Conservation (phyloP, 2,797 vertebrate species). For the Jordanella pulchra region DNA sequence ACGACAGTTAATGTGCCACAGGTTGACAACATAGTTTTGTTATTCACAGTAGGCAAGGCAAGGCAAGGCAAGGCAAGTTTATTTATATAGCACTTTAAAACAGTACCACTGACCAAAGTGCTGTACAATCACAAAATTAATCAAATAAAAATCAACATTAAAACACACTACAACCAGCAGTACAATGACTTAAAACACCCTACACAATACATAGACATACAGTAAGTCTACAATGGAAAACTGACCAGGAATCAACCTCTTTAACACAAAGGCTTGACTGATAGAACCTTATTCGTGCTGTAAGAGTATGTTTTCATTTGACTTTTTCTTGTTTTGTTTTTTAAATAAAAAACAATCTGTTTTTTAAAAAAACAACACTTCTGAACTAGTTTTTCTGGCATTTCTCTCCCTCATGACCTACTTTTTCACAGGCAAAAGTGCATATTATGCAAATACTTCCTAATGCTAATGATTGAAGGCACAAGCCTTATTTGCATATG, state of each 20-base stretch:
- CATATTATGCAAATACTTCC: conserved; percentile 61
- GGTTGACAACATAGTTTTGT: conserved; percentile 18
- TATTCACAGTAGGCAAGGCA: conserved; percentile 13
- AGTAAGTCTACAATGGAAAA: conserved; percentile 3
- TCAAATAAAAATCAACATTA: no score
- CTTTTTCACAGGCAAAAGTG: conserved; percentile 54
- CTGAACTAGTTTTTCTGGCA: background rate
- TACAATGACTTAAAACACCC: no score
- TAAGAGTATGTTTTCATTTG: conserved; percentile 11
- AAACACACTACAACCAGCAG: no score
- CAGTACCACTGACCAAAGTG: no score
- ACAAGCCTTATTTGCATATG: conserved; percentile 69
- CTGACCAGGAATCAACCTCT: conserved; percentile 15
- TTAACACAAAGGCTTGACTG: background rate
- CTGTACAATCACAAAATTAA: no score
- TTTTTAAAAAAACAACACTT: conserved; percentile 7
- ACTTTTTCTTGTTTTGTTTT: background rate
- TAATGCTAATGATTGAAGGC: conserved; percentile 70
- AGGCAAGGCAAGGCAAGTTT: no score
- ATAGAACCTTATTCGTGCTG: conserved; percentile 4
- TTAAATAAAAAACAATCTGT: background rate
- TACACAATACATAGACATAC: no score
- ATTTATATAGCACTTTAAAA: no score
- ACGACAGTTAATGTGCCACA: conserved; percentile 9
- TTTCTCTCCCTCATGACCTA: conserved; percentile 29